Base-by-base conservation (phyloP, 2,888 invertebrate genomes). In the Lepidocyrtoides sp. region DNA sequence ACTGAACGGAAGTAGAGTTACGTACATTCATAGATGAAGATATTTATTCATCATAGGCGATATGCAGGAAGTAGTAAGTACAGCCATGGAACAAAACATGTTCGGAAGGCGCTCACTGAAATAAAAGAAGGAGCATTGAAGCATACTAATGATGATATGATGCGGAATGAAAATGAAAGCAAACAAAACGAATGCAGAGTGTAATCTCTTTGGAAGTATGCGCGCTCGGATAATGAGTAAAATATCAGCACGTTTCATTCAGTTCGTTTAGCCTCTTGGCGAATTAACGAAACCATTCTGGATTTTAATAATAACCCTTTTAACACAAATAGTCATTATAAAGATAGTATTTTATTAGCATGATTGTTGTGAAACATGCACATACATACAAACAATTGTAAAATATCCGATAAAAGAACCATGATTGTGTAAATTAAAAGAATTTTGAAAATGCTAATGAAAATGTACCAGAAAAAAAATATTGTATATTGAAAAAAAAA, bases 71-170 rank as follows among this genome's bases (percentile, higher is more conserved):
- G n/a, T n/a, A n/a, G n/a, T n/a, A n/a, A n/a, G n/a, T n/a, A n/a
- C n/a, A n/a, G n/a, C n/a, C n/a, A n/a, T n/a, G n/a, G n/a, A n/a
- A 66, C 0, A 66, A 17, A 32, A 36, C 17, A 17, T 36, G 36
- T 36, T 17, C 10, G 26, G 1, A 48, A 48, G 4, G 32, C 26
- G 23, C 3, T 2, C 26, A 26, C 12, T n/a, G 2, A 48, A 14
- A 23, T 48, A 26, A 48, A 26, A 48, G 23, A 48, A 44, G 0
- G 17, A 10, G 54, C 51, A 79, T 32, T 79, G 29, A 29, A 32
- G 77, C 77, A 51, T 51, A 17, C 7, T 75, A 75, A 79, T 79
- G 29, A 54, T 10, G 77, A 79, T 54, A 79, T 79, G 51, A 79
- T 32, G 51, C 54, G 51, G 54, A 79, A 54, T 79, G 48, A 54